Conservation (phyloP, 2,888 invertebrate genomes). For the Hermaeophaga mercurialis region DNA sequence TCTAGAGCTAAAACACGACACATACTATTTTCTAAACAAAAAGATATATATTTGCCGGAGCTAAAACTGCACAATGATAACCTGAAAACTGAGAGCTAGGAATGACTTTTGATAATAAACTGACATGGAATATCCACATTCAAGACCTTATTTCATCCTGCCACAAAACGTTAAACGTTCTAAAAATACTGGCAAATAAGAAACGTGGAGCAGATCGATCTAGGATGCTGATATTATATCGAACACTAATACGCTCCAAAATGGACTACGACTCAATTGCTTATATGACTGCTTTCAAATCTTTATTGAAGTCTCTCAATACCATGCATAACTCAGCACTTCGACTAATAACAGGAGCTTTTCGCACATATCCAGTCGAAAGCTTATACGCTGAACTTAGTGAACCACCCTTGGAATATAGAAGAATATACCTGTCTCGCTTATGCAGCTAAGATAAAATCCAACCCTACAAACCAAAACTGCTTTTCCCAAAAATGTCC, state of each 20-base stretch:
- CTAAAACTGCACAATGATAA: too few relatives aligned
- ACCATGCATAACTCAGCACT: too few relatives aligned
- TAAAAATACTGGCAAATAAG: not conserved
- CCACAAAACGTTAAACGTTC: not conserved
- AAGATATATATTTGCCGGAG: too few relatives aligned
- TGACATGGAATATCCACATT: too few relatives aligned
- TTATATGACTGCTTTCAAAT: not conserved
- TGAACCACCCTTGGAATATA: constrained; percentile 3
- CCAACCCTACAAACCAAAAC: not conserved
- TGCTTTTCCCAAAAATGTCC: not conserved
- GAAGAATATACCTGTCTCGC: not conserved
- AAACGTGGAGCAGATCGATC: not conserved
- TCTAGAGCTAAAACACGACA: not conserved
- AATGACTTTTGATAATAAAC: too few relatives aligned
- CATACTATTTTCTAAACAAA: constrained; percentile 3
- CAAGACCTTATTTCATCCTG: too few relatives aligned
- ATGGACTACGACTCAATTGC: not conserved
- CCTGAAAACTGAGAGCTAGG: too few relatives aligned
- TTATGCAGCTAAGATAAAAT: constrained; percentile 1
- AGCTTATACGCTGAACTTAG: not conserved
- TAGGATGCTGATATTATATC: not conserved
- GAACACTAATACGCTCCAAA: too few relatives aligned
- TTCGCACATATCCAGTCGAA: not conserved
- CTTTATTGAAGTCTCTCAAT: not conserved
- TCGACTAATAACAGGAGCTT: not conserved